Conservation (phyloP, 2,797 vertebrate genomes). For the Varecia variegata region DNA sequence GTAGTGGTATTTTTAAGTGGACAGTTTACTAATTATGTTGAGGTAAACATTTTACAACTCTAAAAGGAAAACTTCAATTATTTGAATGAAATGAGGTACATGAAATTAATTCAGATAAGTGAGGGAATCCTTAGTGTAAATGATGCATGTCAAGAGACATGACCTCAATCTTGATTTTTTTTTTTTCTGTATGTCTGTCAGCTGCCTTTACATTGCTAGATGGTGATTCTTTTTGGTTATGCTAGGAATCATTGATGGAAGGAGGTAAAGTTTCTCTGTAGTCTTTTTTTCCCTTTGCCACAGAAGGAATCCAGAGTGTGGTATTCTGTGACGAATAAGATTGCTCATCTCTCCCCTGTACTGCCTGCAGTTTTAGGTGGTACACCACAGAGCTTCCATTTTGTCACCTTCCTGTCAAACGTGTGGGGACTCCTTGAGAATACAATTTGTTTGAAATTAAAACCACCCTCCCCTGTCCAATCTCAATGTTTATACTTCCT, state of each 20-base stretch:
- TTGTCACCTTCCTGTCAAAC: slow-evolving; percentile 67
- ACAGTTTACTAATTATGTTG: slow-evolving; percentile 73
- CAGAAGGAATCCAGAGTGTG: slow-evolving; percentile 42
- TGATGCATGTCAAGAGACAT: slow-evolving; percentile 61
- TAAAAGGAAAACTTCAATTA: slow-evolving; percentile 75
- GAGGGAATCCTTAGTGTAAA: slow-evolving; percentile 67
- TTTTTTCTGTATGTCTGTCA: slow-evolving; percentile 16
- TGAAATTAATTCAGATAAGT: slow-evolving; percentile 76
- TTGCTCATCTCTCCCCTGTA: slow-evolving; percentile 16
- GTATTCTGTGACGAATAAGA: slow-evolving; percentile 35
- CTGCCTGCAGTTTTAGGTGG: slow-evolving; percentile 51
- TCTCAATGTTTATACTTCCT: slow-evolving; percentile 25
- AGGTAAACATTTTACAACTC: slow-evolving; percentile 71
- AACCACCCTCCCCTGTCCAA: slow-evolving; percentile 1
- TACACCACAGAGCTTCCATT: slow-evolving; percentile 64
- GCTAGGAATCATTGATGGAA: slow-evolving; percentile 31
- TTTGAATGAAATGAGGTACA: slow-evolving; percentile 71
- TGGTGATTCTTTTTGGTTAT: slow-evolving; percentile 53
- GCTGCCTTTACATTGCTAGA: slow-evolving; percentile 46
- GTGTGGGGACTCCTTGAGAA: slow-evolving; percentile 40
- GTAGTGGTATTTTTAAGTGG: slow-evolving; percentile 70
- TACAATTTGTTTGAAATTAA: slow-evolving; percentile 49
- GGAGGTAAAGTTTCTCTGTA: background rate
- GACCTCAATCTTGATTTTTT: slow-evolving; percentile 60
- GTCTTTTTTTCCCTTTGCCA: background rate